These are phyloP conservation scores for Drosophila pachea DNA, from an alignment of 1,140 invertebrate species.

Conservation along the genomic window DNA sequence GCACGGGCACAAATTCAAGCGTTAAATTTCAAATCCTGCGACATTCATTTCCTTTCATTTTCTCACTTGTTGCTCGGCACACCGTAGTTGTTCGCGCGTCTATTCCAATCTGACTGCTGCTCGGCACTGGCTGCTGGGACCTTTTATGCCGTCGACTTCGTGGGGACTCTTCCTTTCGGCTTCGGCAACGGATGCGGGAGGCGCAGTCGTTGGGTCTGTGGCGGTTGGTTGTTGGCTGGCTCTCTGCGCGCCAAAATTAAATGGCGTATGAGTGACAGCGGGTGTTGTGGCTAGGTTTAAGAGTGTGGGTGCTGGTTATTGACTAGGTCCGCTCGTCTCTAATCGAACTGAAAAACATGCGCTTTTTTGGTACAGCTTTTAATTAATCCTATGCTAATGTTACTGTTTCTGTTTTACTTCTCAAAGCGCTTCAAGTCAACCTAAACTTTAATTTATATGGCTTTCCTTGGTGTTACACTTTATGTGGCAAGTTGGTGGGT, in stretches of 20 bases:
- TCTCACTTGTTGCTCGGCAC: slow-evolving; percentile 39
- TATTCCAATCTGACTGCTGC: slow-evolving; percentile 47
- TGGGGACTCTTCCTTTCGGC: slow-evolving; percentile 29
- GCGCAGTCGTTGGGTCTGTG: background rate
- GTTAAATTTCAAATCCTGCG: slow-evolving; percentile 13
- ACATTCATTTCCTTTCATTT: background rate
- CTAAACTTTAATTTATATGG: background rate
- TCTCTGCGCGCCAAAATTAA: slow-evolving; percentile 57
- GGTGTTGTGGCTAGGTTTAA: slow-evolving; percentile 24
- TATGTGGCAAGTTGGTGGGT: no score
- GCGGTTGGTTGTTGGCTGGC: slow-evolving; percentile 17
- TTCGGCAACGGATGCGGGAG: slow-evolving; percentile 17
- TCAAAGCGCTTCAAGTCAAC: no score
- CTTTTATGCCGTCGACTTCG: slow-evolving; percentile 60
- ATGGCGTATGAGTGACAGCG: slow-evolving; percentile 57
- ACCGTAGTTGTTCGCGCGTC: slow-evolving; percentile 29
- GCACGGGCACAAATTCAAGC: background rate
- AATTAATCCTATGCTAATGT: slow-evolving; percentile 26
- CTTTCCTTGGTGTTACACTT: no score
- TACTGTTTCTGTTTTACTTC: no score
- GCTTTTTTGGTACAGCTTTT: slow-evolving; percentile 20
- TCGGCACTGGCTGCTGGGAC: slow-evolving; percentile 13
- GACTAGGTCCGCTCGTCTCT: slow-evolving; percentile 4
- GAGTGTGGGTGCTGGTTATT: slow-evolving; percentile 8
- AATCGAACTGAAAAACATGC: slow-evolving; percentile 32